Base-by-base conservation (phyloP, 2,113 vertebrate genomes). In the Herpailurus yagouaroundi region DNA sequence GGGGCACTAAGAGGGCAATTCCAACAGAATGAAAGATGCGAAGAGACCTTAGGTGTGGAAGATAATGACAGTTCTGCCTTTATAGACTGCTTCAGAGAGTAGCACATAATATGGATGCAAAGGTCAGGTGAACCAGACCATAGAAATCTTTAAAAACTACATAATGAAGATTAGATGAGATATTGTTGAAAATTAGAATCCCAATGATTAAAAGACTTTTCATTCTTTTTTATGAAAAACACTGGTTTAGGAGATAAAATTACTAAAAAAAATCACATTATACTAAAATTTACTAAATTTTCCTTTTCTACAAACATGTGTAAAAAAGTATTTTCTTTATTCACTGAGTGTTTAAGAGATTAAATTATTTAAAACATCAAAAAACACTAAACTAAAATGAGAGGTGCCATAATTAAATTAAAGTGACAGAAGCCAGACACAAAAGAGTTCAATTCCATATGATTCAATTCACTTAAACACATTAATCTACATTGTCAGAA, bases 341-440 rank as follows among this genome's bases (percentile, higher is more conserved):
- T 94, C 48, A 88, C 60, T 92, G n/a, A 92, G 21, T 33, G 91
- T 33, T 87, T 77, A 71, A 57, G 25, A 33, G 18, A 82, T 90
- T 97, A 52, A 76, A 94, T 93, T 95, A 85, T 89, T 91, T 66
- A 91, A 97, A 97, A 92, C 13, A 76, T 48, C 36, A 73, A 74
- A 69, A 33, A 27, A 57, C 29, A 73, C 11, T 15, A 36, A 5
- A 77, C 36, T 83, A 25, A 90, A 94, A 93, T 8, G 31, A 91
- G 94, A 89, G 36, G 15, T 63, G 3, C 1, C 11, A 77, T 38
- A 31, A 5, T 50, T 73, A 81, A 87, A 63, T 83, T 83, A 18
- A 79, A 87, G 64, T 57, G 21, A 74, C 9, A 74, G 48, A 92
- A 85, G 5, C 4, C 29, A 95, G 52, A 19, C 31, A 77, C 14